These are phyloP conservation scores for Temnothorax nylanderi DNA, from an alignment of 1,140 invertebrate species.

Conservation along the genomic window DNA sequence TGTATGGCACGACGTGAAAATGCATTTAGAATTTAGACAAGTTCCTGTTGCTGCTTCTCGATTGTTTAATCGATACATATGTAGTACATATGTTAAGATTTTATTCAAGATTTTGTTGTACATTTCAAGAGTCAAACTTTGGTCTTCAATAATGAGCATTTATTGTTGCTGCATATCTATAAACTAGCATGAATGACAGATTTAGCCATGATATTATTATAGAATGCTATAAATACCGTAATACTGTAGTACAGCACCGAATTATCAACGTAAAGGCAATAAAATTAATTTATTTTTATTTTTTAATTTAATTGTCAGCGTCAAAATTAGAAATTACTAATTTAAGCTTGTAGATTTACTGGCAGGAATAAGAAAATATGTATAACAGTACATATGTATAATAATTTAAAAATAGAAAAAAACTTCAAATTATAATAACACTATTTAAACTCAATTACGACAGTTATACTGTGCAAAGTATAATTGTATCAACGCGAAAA, in stretches of 20 bases:
- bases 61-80: conserved; percentile 12
- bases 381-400: not conserved
- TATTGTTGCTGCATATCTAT: not conserved
- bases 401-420: not conserved
- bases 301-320: not conserved
- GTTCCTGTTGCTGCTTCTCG: not conserved
- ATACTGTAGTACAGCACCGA: not conserved
- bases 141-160: not conserved
- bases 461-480: not conserved
- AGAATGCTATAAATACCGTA: conserved; percentile 13
- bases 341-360: not conserved
- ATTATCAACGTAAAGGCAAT: not conserved
- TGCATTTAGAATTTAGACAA: not conserved
- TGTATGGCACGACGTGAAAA: not conserved
- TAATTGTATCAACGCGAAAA: not conserved
- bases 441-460: not conserved
- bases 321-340: not conserved
- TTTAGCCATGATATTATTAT: not conserved
- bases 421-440: not conserved
- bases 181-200: not conserved
- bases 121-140: not conserved
- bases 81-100: not conserved
- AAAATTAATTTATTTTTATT: not conserved
- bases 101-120: not conserved
- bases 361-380: not conserved